Conservation (phyloP, 2,113 vertebrate species). For the Rhinoderma darwinii region DNA sequence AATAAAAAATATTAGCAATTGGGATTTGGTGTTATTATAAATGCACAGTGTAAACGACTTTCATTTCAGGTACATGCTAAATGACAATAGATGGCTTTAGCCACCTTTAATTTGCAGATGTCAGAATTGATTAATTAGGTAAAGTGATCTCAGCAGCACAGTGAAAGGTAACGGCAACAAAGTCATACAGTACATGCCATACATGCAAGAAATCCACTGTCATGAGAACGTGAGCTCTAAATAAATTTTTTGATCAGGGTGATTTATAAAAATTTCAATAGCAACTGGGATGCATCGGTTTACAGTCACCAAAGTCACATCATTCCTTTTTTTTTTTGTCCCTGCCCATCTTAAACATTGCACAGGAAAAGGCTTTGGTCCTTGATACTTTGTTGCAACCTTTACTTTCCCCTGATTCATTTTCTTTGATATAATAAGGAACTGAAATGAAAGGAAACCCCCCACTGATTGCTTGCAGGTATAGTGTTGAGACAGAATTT, state of each 20-base stretch:
- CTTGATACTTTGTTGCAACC: background rate
- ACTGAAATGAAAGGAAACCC: background rate
- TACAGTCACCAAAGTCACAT: background rate
- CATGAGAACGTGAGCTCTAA: background rate
- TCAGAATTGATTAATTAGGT: slow-evolving; percentile 32
- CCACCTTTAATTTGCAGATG: slow-evolving; percentile 16
- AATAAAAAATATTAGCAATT: slow-evolving; percentile 5
- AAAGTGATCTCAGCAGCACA: slow-evolving; percentile 30
- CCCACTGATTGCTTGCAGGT: background rate
- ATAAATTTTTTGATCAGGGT: background rate
- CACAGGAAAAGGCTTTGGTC: background rate
- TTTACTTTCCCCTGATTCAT: background rate
- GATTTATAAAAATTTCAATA: background rate
- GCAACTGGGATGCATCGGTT: background rate
- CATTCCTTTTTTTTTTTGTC: background rate
- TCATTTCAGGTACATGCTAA: slow-evolving; percentile 16
- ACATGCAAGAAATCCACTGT: background rate
- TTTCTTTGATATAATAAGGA: background rate
- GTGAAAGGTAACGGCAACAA: background rate
- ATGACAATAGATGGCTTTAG: slow-evolving; percentile 12
- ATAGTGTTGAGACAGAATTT: background rate
- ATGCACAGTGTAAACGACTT: background rate
- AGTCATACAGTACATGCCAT: slow-evolving; percentile 2
- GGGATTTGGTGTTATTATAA: slow-evolving; percentile 11
- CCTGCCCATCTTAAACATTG: background rate